Conservation (phyloP, 2,888 invertebrate species). For the Tetrapedia diversipes region DNA sequence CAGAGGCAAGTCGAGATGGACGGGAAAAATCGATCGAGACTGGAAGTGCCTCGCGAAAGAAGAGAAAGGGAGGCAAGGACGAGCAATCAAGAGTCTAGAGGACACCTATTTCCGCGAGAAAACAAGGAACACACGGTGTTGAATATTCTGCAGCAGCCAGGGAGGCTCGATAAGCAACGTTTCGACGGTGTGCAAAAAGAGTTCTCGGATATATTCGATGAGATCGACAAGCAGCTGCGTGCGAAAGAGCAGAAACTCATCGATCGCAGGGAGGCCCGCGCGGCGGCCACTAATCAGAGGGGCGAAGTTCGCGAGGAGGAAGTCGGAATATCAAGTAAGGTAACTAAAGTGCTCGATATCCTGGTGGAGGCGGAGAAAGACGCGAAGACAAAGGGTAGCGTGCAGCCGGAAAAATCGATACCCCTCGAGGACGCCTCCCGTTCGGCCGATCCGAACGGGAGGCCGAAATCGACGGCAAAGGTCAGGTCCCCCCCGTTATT, state of each 20-base stretch:
- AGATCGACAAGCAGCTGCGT: constrained; percentile 75
- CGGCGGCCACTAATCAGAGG: constrained; percentile 38
- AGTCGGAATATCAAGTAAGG: constrained; percentile 70
- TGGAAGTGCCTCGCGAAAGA: constrained; percentile 41
- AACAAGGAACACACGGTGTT: constrained; percentile 27
- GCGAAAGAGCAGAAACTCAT: constrained; percentile 60
- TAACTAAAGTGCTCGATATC: constrained; percentile 75
- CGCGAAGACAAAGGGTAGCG: constrained; percentile 55
- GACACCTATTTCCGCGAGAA: constrained; percentile 39
- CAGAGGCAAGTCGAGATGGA: constrained; percentile 36
- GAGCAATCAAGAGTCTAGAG: constrained; percentile 36
- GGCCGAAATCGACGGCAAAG: constrained; percentile 46
- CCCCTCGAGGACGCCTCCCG: constrained; percentile 33
- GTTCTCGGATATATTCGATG: constrained; percentile 77
- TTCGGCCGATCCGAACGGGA: constrained; percentile 34
- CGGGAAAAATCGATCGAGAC: constrained; percentile 50
- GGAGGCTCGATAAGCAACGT: constrained; percentile 29
- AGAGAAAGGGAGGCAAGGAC: constrained; percentile 35
- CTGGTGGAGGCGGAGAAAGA: constrained; percentile 73
- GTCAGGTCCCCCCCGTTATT: constrained; percentile 46
- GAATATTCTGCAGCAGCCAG: constrained; percentile 18
- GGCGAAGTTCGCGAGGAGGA: constrained; percentile 54
- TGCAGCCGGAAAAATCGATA: constrained; percentile 54
- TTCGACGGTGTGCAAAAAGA: constrained; percentile 66
- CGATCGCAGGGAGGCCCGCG: constrained; percentile 36